Evolutionary conservation across 2,888 invertebrate species (phyloP).

Genomic region (Steromphala cineraria): DNA sequence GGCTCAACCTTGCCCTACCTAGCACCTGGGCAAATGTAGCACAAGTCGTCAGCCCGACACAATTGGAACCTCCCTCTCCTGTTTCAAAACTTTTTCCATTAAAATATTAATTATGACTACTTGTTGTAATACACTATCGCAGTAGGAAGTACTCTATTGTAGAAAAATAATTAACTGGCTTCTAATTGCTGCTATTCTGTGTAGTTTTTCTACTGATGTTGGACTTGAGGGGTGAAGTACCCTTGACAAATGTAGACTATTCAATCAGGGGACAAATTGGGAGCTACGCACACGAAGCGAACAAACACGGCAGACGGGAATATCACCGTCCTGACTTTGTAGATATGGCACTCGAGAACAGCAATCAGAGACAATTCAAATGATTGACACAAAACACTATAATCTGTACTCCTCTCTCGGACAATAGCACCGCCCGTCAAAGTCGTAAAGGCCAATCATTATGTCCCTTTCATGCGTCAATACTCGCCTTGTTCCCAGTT

Average conservation of each 20-base stretch:
- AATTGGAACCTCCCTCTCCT: not conserved
- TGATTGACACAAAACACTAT: conserved; percentile 19
- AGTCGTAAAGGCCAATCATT: conserved; percentile 13
- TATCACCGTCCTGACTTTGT: conserved; percentile 12
- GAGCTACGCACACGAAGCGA: not conserved
- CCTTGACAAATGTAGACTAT: conserved; percentile 14
- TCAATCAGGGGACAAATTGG: conserved; percentile 7
- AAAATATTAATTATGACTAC: conserved; percentile 10
- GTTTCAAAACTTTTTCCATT: not conserved
- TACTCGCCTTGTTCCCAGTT: not conserved
- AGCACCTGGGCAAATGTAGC: not conserved
- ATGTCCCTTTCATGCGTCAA: conserved; percentile 4
- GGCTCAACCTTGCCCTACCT: not conserved
- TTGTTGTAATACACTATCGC: not conserved
- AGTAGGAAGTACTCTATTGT: not conserved
- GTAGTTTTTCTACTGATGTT: not conserved
- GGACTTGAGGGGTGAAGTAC: not conserved
- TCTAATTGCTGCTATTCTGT: conserved; percentile 10
- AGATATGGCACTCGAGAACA: not conserved
- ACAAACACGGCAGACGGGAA: not conserved
- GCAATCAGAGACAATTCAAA: conserved; percentile 6
- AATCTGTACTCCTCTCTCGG: not conserved
- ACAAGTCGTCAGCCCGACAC: not conserved
- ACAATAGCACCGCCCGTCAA: not conserved
- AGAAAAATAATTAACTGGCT: not conserved